Conservation (phyloP, 2,113 vertebrate species). For the Pipra filicauda region DNA sequence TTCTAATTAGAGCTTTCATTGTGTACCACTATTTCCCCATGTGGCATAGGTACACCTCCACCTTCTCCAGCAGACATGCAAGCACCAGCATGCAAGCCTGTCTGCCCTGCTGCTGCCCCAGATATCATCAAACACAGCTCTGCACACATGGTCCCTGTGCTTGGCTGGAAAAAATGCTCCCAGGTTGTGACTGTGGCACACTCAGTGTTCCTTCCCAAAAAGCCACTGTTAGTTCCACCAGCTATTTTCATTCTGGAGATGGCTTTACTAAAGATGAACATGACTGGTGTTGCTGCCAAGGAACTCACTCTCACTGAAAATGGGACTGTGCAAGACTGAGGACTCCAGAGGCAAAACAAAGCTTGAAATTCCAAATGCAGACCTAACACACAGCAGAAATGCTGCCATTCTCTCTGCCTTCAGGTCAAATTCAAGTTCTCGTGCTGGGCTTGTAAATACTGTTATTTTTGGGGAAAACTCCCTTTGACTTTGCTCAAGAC, state of each 20-base stretch:
- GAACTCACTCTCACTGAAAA: not conserved
- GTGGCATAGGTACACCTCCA: not conserved
- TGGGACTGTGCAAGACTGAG: not conserved
- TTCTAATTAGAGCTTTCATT: not conserved
- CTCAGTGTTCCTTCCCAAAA: not conserved
- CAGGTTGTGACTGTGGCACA: not conserved
- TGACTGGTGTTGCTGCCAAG: not conserved
- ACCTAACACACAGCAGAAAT: not conserved
- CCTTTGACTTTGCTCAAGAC: not conserved
- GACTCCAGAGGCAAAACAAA: not conserved
- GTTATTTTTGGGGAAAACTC: not conserved
- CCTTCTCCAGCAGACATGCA: not conserved
- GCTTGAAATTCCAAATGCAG: not conserved
- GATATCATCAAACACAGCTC: not conserved
- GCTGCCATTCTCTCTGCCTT: not conserved
- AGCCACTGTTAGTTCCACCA: not conserved
- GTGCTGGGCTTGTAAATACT: not conserved
- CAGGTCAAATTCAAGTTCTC: not conserved
- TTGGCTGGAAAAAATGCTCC: not conserved
- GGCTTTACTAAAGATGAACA: not conserved
- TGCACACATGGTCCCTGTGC: not conserved
- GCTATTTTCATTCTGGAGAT: not conserved
- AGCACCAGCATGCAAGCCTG: not conserved
- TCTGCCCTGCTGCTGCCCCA: not conserved
- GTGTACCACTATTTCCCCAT: not conserved